These are phyloP conservation scores for Pherbina coryleti DNA, from an alignment of 2,888 invertebrate species.

Conservation along the genomic window DNA sequence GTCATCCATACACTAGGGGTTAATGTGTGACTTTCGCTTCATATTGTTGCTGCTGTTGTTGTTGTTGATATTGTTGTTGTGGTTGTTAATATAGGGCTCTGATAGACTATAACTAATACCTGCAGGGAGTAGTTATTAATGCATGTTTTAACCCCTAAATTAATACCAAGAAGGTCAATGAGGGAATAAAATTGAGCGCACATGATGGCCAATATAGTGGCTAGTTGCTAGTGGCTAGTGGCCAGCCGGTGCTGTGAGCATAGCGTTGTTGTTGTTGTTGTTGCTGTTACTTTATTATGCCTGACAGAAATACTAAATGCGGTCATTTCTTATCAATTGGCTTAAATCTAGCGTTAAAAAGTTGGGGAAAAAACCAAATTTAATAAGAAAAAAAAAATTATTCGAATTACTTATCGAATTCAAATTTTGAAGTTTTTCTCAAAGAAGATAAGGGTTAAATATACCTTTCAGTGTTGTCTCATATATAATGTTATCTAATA, in stretches of 20 bases:
- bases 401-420: too few species aligned
- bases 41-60: slow-evolving; percentile 26
- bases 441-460: too few species aligned
- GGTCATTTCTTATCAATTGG: slow-evolving; percentile 23
- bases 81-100: slow-evolving; percentile 51
- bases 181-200: slow-evolving; percentile 24
- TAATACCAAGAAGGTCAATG: slow-evolving; percentile 35
- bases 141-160: slow-evolving; percentile 32
- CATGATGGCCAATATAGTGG: not conserved
- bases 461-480: too few species aligned
- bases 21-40: slow-evolving; percentile 34
- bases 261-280: not conserved
- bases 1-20: slow-evolving; percentile 21
- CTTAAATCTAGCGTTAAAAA: slow-evolving; percentile 14
- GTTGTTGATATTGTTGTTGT: slow-evolving; percentile 27
- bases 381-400: too few species aligned
- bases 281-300: not conserved
- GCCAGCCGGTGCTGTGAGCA: not conserved
- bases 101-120: slow-evolving; percentile 45
- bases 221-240: not conserved
- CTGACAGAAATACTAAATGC: not conserved
- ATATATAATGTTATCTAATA: too few species aligned
- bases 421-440: too few species aligned
- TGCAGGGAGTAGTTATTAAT: slow-evolving; percentile 33
- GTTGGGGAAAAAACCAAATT: not conserved